Evolutionary conservation across 2,797 vertebrate genomes (phyloP), one percentile per base, ranked within the genome.

Genomic region (Urophycis tenuis): DNA sequence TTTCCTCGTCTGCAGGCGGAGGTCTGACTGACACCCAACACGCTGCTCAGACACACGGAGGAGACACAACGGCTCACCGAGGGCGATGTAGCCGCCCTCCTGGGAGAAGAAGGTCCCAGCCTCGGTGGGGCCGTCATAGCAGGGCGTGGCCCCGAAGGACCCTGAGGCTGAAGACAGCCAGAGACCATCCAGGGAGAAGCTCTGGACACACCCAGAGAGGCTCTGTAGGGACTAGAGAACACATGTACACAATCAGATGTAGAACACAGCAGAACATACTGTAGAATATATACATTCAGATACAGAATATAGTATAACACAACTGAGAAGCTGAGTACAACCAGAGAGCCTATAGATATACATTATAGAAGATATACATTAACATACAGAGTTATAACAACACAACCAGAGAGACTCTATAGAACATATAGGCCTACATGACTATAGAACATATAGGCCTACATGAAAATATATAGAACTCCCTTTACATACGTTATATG

Each of bases 111-210:
- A 99, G 5, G 95, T 95, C 86, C 96, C 97, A 2, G 90, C 86
- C 92, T 99, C 97, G 78, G 91, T 92, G 3, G 88, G 92, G 17
- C 95, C 96, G 88, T 97, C 94, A 77, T 95, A 97, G 88, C 97
- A 99, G 67, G 95, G 96, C 0, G 95, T 96, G 83, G 98, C 96
- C 35, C 96, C 96, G 11, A 95, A 98, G 0, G 91, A 95, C 80
- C 95, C 94, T 0, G 93, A 88, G 31, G 89, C 88, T 3, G 95
- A 91, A 72, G 93, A 85, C 79, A 97, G 79, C 85, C 87, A 75
- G 80, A 87, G 92, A 33, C 95, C 95, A 4, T 96, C 93, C 10
- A 99, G 92, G 88, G 95, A 95, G 30, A 97, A 90, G 76, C 93
- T 92, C 91, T 93, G 93, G 79, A 98, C 83, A 78, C 97, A 99